Evolutionary conservation across 2,797 vertebrate species (phyloP).

Genomic region (Naso thynnoides): DNA sequence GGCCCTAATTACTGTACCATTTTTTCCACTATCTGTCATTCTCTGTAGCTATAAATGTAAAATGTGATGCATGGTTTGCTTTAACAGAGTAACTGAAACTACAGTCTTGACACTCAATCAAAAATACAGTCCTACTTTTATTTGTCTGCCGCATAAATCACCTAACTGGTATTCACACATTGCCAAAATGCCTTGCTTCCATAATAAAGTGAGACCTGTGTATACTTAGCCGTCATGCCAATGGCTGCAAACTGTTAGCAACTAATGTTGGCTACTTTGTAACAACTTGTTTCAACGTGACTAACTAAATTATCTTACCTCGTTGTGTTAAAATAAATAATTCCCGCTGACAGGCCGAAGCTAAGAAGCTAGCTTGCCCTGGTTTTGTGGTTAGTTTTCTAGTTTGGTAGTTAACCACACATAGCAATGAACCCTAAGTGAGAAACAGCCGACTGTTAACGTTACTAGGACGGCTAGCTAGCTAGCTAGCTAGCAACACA

Average conservation of each 20-base stretch:
- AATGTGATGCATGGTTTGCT: too few relatives aligned
- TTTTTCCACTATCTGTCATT: not conserved
- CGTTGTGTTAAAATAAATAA: not conserved
- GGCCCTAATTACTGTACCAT: not conserved
- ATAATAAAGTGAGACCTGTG: not conserved
- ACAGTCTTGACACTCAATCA: not conserved
- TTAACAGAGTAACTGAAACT: not conserved
- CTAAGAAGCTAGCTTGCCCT: not conserved
- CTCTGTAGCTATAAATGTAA: not conserved
- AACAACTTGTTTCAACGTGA: slow-evolving; percentile 32
- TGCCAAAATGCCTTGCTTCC: not conserved
- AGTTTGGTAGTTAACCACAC: slow-evolving; percentile 22
- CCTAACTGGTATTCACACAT: not conserved
- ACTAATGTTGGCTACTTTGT: slow-evolving; percentile 32
- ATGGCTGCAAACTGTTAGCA: slow-evolving; percentile 19
- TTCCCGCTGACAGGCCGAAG: not conserved
- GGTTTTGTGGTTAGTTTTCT: not conserved
- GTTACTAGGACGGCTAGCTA: slow-evolving; percentile 59
- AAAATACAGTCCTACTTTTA: not conserved
- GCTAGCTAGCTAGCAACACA: slow-evolving; percentile 59
- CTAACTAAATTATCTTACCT: not conserved
- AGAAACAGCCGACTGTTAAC: slow-evolving; percentile 28
- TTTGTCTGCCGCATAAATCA: not conserved
- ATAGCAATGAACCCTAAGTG: slow-evolving; percentile 24
- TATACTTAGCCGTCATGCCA: slow-evolving; percentile 7